A percentile compares a stretch with the other conserved stretches of the same genome.
phyloP scores from a whole-genome alignment of 2,797 vertebrate genomes.

The Clarias platycephalus region DNA sequence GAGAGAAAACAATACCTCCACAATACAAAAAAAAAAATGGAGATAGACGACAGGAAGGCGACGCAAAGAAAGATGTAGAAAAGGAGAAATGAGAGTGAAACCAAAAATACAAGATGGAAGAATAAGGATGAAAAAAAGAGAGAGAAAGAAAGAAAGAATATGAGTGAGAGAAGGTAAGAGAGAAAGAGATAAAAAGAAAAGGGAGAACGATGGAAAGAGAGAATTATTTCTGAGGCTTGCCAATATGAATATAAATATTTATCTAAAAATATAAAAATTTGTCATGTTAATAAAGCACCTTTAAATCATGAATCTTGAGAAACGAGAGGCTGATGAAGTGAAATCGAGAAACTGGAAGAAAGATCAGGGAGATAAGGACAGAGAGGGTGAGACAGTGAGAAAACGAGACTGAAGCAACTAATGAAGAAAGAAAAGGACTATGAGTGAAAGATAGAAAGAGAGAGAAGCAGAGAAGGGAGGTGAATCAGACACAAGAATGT shows the following conservation, averaged over 20 bases:
- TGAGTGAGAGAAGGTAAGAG: not conserved
- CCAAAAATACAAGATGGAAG: not conserved
- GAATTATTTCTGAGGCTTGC: no score
- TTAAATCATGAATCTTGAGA: no score
- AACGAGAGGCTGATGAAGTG: not conserved
- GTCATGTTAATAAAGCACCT: no score
- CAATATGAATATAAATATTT: no score
- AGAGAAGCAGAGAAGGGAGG: not conserved
- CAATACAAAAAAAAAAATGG: not conserved
- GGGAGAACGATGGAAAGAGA: not conserved
- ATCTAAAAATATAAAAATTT: no score
- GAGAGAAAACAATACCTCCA: not conserved
- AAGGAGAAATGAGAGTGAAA: not conserved
- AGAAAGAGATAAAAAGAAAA: not conserved
- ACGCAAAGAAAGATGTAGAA: not conserved
- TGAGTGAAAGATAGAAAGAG: not conserved
- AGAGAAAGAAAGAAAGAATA: not conserved
- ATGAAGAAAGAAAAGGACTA: not conserved
- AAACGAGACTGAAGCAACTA: not conserved
- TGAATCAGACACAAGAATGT: not conserved
- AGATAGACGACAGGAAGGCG: not conserved
- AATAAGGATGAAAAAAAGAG: not conserved
- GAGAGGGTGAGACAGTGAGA: not conserved
- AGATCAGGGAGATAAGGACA: not conserved
- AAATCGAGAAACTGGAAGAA: not conserved